Conservation (phyloP, 2,888 invertebrate species). For the Congeria kusceri region DNA sequence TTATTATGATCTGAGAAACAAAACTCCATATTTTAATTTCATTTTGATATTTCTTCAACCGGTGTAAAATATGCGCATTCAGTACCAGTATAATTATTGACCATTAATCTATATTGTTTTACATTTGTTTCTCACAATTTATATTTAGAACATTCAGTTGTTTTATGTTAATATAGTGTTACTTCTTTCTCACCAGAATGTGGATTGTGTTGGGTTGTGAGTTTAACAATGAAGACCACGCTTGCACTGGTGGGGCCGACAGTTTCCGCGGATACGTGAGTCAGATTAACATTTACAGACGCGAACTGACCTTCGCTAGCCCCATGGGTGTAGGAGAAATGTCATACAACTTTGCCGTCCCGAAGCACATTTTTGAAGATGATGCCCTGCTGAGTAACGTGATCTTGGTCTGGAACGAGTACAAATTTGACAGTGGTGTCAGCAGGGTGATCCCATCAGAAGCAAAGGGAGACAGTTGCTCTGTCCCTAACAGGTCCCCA, state of each 20-base stretch:
- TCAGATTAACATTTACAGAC: conserved; percentile 73
- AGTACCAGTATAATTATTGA: too few relatives aligned
- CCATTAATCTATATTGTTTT: too few relatives aligned
- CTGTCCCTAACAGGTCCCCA: conserved; percentile 4
- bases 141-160: too few relatives aligned
- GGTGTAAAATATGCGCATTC: too few relatives aligned
- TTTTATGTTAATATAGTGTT: too few relatives aligned
- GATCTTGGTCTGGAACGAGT: conserved; percentile 72
- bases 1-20: too few relatives aligned
- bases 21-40: too few relatives aligned
- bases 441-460: conserved; percentile 55
- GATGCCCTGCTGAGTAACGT: conserved; percentile 21
- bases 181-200: conserved; percentile 57
- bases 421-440: conserved; percentile 60
- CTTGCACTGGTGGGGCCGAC: conserved; percentile 37
- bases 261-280: conserved; percentile 78
- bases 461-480: conserved; percentile 32
- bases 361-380: conserved; percentile 33
- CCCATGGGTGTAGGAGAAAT: conserved; percentile 47
- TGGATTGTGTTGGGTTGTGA: conserved; percentile 75
- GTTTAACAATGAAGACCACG: conserved; percentile 59
- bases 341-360: conserved; percentile 36
- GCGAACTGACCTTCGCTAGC: conserved; percentile 58
- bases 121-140: too few relatives aligned
- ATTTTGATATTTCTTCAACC: too few relatives aligned